Evolutionary conservation across 2,113 vertebrate species (phyloP), one percentile per base, ranked within the genome.

Genomic region (Caracal caracal): DNA sequence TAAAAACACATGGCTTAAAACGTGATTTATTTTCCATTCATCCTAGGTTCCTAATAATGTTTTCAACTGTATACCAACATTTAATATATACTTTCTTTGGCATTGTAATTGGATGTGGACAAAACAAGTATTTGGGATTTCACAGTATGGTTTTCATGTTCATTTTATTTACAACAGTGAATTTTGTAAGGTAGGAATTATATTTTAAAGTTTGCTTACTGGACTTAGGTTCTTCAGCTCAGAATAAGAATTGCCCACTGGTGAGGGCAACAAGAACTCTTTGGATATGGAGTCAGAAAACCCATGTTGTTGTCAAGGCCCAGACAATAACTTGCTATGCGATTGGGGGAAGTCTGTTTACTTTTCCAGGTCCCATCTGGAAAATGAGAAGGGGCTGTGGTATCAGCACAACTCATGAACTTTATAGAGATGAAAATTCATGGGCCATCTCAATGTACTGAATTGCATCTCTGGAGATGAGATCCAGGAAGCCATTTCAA

Each of bases 61-160:
- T 96, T 73, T 75, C 95, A 17, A 80, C 49, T 65, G 49, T 94
- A 16, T 97, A 56, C 28, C 90, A 97, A 75, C 56, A 94, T 61
- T 92, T 98, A 75, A 96, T 97, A 82, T 98, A 97, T 11, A 63
- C 92, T 78, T 97, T 98, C 90, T 98, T 97, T 88, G 97, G 98
- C 88, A 97, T 98, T n/a, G 13, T 98, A 33, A 43, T 98, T 49
- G 97, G 98, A 81, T 98, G 98, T 80, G 98, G 94, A 88, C 66
- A 95, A 63, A 49, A 10, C 7, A 75, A 37, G 2, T 20, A 95
- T 68, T 79, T 97, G 49, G 26, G 0, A 13, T 85, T 97, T 82
- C n/a, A 97, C 66, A 79, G 12, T 13, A 0, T 95, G 2, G 22
- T 47, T 78, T 98, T 98, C 90, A 49, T 47, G 2, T 13, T 96